phyloP scores from a whole-genome alignment of 2,113 vertebrate genomes.

The Gasterosteus nipponicus region DNA sequence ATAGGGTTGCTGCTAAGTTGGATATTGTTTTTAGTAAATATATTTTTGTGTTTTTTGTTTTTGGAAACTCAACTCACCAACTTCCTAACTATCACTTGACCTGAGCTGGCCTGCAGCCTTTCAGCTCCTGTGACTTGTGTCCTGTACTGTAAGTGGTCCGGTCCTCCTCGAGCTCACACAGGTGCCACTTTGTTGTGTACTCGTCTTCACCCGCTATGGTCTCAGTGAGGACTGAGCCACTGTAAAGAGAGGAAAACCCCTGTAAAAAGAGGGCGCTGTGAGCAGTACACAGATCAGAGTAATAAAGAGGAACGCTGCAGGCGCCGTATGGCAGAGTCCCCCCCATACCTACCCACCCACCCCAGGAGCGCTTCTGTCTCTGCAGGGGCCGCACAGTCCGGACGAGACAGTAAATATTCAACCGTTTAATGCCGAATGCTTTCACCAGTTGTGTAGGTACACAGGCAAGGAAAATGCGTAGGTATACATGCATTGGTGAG shows the following conservation, averaged over 20 bases:
- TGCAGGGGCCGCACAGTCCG: conserved; percentile 93
- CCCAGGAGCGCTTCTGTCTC: conserved; percentile 97
- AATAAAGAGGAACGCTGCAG: conserved; percentile 92
- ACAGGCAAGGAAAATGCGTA: conserved; percentile 93
- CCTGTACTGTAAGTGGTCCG: conserved; percentile 76
- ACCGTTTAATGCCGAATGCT: conserved; percentile 96
- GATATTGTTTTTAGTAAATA: conserved; percentile 46
- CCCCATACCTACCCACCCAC: conserved; percentile 55
- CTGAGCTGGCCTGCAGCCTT: conserved; percentile 72
- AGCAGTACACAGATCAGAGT: conserved; percentile 90
- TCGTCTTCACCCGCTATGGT: conserved; percentile 51
- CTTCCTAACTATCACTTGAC: conserved; percentile 74
- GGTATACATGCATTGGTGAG: conserved; percentile 99
- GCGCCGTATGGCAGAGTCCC: conserved; percentile 82
- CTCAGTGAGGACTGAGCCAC: conserved; percentile 50
- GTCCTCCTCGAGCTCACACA: conserved; percentile 54
- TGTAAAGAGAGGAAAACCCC: conserved; percentile 36
- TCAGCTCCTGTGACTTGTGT: conserved; percentile 70
- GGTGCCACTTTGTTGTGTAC: conserved; percentile 49
- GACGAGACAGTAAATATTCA: conserved; percentile 99
- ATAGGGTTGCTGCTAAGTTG: conserved; percentile 70
- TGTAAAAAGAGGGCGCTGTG: conserved; percentile 76
- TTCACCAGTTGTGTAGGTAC: conserved; percentile 99
- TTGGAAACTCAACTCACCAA: conserved; percentile 68
- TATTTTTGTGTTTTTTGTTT: conserved; percentile 62